These are phyloP conservation scores for Zootermopsis nevadensis DNA, from an alignment of 2,888 invertebrate species.

Conservation along the genomic window DNA sequence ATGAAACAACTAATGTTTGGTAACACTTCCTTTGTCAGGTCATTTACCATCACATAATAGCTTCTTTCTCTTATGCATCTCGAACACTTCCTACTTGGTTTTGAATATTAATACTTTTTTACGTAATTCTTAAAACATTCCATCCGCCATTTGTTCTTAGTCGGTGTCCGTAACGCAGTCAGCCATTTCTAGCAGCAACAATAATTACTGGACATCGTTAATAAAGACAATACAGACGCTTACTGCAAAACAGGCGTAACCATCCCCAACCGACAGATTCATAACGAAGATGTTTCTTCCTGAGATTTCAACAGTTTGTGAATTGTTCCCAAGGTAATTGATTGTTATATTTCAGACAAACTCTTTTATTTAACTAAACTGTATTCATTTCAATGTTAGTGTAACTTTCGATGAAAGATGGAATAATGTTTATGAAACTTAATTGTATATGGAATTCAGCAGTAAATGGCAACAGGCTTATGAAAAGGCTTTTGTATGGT, in stretches of 20 bases:
- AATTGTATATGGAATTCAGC: too few relatives aligned
- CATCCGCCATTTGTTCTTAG: slow-evolving; percentile 62
- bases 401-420: too few relatives aligned
- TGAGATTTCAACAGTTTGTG: too few relatives aligned
- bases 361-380: too few relatives aligned
- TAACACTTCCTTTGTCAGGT: slow-evolving; percentile 29
- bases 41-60: slow-evolving; percentile 11
- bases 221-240: neutral
- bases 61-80: slow-evolving; percentile 23
- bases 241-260: neutral
- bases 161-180: slow-evolving; percentile 60
- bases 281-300: too few relatives aligned
- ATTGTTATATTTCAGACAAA: too few relatives aligned
- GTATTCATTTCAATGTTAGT: too few relatives aligned
- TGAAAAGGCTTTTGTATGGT: too few relatives aligned
- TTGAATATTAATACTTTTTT: slow-evolving; percentile 31
- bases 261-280: too few relatives aligned
- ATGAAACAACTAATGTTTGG: slow-evolving; percentile 7
- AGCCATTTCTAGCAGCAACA: slow-evolving; percentile 27
- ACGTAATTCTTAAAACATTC: slow-evolving; percentile 35
- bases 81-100: slow-evolving; percentile 31
- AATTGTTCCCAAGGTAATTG: too few relatives aligned
- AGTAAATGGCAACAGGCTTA: too few relatives aligned
- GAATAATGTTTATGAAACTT: too few relatives aligned
- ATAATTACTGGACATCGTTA: slow-evolving; percentile 34